Base-by-base conservation (phyloP, 2,888 invertebrate genomes). In the Uloborus plumipes region DNA sequence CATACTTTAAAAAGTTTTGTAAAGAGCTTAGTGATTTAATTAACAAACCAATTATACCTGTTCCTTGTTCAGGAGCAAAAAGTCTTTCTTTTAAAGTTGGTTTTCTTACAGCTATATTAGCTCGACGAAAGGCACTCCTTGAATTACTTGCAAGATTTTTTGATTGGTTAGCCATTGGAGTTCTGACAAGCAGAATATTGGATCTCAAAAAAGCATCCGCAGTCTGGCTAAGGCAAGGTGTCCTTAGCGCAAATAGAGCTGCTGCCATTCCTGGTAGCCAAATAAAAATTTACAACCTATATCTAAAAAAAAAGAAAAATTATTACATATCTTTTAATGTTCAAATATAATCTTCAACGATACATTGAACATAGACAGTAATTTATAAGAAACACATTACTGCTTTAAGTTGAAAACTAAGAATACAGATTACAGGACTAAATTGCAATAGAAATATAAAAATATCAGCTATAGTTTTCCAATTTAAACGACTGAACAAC, bases 11-110 rank as follows among this genome's bases (percentile, higher is more conserved):
- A 18, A 15, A 53, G 50, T 26, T 62, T 31, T 26, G 22, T 58
- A 58, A 9, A 58, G 1, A 62, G 7, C 1, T 18, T 7, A 31
- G 16, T 66, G 7, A 11, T 39, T 39, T 6, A 2, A 39, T 7
- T 39, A 39, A 39, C 9, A 58, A 20, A 11, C 14, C 4, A 58
- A 58, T 9, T 20, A 55, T 91, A 94, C 95, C 94, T 88, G 93
- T 93, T 85, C 93, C 93, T 78, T 93, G 92, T 71, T 95, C 93
- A 58, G 95, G 95, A 79, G 93, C 93, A 93, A 94, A 93, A 2
- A 93, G 90, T 82, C 90, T 91, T 88, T 96, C 94, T 88, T 93
- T 93, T 4, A 95, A 84, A 14, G 93, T 91, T 78, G 91, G 90
- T 69, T 90, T 88, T 79, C 90, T 86, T 2, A 86, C 84, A 15